phyloP scores from a whole-genome alignment of 1,140 invertebrate species.

The Drosophila lacertosa region DNA sequence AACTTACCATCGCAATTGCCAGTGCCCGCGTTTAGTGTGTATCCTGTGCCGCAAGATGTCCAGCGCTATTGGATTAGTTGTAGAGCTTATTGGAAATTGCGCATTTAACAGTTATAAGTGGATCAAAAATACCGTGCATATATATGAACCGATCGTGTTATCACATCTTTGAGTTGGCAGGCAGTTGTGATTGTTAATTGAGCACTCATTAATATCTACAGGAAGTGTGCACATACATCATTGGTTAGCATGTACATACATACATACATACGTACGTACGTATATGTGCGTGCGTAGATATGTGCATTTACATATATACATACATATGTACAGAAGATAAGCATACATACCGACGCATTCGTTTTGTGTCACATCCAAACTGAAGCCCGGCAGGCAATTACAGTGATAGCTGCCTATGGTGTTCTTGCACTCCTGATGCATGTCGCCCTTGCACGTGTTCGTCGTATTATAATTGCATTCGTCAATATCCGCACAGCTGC shows the following conservation, averaged over 20 bases:
- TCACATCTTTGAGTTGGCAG: conserved; percentile 92
- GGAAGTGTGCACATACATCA: conserved; percentile 13
- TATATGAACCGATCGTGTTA: conserved; percentile 94
- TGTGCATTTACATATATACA: background rate
- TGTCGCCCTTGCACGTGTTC: conserved; percentile 86
- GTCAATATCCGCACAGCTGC: conserved; percentile 87
- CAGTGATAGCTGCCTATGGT: conserved; percentile 91
- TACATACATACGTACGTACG: background rate
- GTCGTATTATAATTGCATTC: conserved; percentile 87
- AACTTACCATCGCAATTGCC: conserved; percentile 92
- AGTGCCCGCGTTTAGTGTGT: conserved; percentile 94
- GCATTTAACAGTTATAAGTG: background rate
- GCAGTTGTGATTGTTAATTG: conserved; percentile 86
- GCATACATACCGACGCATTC: conserved; percentile 88
- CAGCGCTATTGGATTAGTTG: conserved; percentile 56
- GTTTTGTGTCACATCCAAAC: conserved; percentile 87
- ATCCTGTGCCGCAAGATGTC: conserved; percentile 97
- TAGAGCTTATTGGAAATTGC: background rate
- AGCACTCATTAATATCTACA: conserved; percentile 88
- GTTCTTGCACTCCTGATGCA: conserved; percentile 90
- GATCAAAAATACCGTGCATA: conserved; percentile 86
- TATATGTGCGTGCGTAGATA: background rate
- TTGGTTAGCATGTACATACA: background rate
- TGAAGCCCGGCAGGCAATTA: conserved; percentile 90
- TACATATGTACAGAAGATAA: background rate